These are phyloP conservation scores for Drosophila baimaii DNA, from an alignment of 1,140 invertebrate genomes.

Conservation along the genomic window DNA sequence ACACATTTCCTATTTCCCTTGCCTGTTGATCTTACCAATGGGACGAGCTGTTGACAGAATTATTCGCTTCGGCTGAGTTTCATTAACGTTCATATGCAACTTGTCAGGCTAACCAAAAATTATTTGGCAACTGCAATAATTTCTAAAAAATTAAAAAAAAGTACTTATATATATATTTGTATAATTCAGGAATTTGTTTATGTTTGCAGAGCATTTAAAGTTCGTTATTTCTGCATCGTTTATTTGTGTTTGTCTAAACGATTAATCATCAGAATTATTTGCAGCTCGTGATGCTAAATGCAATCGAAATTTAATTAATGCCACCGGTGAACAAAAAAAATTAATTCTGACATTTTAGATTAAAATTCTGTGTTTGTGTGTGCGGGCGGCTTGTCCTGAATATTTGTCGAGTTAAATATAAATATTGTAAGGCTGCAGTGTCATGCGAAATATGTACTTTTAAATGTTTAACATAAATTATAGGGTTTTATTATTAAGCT, in stretches of 20 bases:
- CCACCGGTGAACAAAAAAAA: constrained; percentile 26
- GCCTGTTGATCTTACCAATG: constrained; percentile 37
- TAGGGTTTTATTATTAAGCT: not conserved
- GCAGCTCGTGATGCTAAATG: constrained; percentile 55
- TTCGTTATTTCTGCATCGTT: not conserved
- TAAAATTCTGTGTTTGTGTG: constrained; percentile 21
- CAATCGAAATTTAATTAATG: constrained; percentile 74
- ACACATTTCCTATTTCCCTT: constrained; percentile 30
- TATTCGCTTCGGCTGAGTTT: constrained; percentile 19
- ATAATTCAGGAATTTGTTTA: not conserved
- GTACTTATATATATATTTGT: too few relatives aligned
- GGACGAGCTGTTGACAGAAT: constrained; percentile 35
- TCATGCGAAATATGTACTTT: not conserved
- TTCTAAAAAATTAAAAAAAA: not conserved
- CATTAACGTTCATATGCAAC: constrained; percentile 6
- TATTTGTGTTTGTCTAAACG: constrained; percentile 34
- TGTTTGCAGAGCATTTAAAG: constrained; percentile 5
- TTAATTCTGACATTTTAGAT: constrained; percentile 56
- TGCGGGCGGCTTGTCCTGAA: constrained; percentile 20
- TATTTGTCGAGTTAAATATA: constrained; percentile 30
- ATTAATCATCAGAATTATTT: constrained; percentile 75
- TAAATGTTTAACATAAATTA: not conserved
- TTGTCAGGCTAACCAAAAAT: not conserved
- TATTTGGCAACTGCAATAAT: not conserved
- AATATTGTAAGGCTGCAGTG: not conserved